Base-by-base conservation (phyloP, 2,113 vertebrate species). In the Charadrius vociferus region DNA sequence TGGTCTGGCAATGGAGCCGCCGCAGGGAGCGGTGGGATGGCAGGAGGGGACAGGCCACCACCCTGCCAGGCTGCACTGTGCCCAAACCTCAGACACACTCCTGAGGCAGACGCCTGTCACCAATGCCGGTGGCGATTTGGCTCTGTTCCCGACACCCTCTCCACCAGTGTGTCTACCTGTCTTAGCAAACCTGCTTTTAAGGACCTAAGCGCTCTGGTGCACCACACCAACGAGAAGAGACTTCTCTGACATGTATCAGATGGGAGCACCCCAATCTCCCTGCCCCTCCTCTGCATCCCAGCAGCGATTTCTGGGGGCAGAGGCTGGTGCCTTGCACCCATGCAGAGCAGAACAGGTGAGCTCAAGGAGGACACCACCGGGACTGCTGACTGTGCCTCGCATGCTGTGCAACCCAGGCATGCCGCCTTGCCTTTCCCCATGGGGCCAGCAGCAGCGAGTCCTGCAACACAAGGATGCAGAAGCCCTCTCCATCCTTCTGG, bases 331-430 rank as follows among this genome's bases (percentile, higher is more conserved):
- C 36, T 58, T 26, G 4, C 1, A 2, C 50, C 47, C 73, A 20
- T 3, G 34, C 29, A 67, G 61, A 66, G 32, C n/a, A 53, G 74
- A 66, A 62, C 63, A 87, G 13, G 37, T 4, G 7, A 91, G n/a
- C 66, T 11, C 36, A 58, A 56, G 22, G 15, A 39, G 17, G 36
- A 34, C 56, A n/a, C 17, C 1, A 2, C 19, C 2, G 17, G 56
- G 39, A 89, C 0, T 66, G 36, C 68, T 0, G 0, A 14, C 10
- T 1, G 0, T n/a, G n/a, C 20, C 11, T n/a, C 1, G 3, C 2
- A 2, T 17, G 34, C 34, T 88, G 41, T 1, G 2, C 3, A 4
- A 70, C 29, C 36, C 45, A 83, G 47, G 37, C n/a, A 30, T 3
- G 23, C 1, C 2, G 6, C 43, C 52, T 19, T 1, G 0, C 68